Evolutionary conservation across 2,888 invertebrate genomes (phyloP), one percentile per base, ranked within the genome.

Genomic region (Drosophila peninsularis): DNA sequence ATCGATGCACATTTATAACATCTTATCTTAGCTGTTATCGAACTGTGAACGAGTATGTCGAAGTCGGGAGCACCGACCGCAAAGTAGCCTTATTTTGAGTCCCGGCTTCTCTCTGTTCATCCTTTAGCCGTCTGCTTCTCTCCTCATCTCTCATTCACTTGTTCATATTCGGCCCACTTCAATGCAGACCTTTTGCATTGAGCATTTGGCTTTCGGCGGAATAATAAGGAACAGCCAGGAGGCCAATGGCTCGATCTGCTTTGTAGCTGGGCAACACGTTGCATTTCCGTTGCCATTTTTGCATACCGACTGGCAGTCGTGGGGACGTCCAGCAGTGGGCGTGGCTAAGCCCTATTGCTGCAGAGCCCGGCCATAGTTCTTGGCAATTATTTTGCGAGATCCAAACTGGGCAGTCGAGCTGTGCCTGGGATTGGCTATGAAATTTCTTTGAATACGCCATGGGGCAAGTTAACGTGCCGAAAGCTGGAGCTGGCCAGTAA

Each of bases 181-280:
- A 34, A 7, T 11, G 32, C 32, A 14, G 5, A 9, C 37, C 17
- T 39, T 27, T 27, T 2, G 52, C 37, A 37, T 17, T 13, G 27
- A 39, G 39, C 27, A 27, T 53, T 53, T 27, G 53, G 53, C 37
- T 17, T 27, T 9, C 27, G 37, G 36, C 50, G 9, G 36, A 36
- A 36, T 36, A 50, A 50, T 21, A 50, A 50, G 34, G n/a, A 50
- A 53, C 61, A 34, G 49, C 49, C 49, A 5, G 17, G 24, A 39
- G 53, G 53, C 27, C 37, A 39, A 53, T 47, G 61, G 47, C 63
- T 41, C 39, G 58, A 60, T 66, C 60, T 56, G 49, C 52, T n/a
- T 52, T 27, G 37, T 17, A 37, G 24, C 52, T 44, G 69, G 75
- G 81, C 86, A 72, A 86, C 81, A 84, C 74, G 67, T 71, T 81